Evolutionary conservation across 1,140 invertebrate genomes (phyloP), one percentile per base, ranked within the genome.

Genomic region (Lepeophtheirus salmonis): DNA sequence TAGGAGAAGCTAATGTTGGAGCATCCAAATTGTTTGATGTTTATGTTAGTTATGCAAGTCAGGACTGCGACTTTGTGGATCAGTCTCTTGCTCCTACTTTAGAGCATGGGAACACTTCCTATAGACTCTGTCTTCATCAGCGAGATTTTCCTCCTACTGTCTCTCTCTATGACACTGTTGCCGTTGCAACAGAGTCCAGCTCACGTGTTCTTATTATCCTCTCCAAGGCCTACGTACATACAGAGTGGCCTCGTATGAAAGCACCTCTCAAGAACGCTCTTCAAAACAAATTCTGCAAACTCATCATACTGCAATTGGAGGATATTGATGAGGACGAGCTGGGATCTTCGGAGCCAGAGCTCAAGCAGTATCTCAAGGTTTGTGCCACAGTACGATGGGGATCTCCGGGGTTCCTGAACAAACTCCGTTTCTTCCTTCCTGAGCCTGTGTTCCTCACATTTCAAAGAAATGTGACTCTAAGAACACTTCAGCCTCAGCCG

Each of bases 111-210:
- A 67, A 68, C n/a, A 66, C 69, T 50, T 66, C 66, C 0, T 89
- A 88, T 70, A 73, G 84, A 60, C 75, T 89, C 50, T 88, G 86
- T 68, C 72, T 89, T 63, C 86, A 89, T 69, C 88, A 89, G 68
- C 77, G 86, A 50, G 86, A 89, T 69, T 79, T 85, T 53, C 85
- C 85, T 65, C 82, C 84, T 20, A 85, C 83, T 30, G 81, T 83
- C 6, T 85, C 83, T 69, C 81, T 89, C 3, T 82, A 84, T 1
- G 86, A 89, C 68, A 86, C 85, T 1, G 86, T 96, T 48, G 80
- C 87, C 58, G 86, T 91, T 69, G 88, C 88, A 0, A 86, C 89
- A 2, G 86, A 91, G 67, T 84, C 84, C 22, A 89, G 86, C n/a
- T 80, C 86, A 64, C 78, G 89, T 66, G 91, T 89, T 14, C 84